Percentiles rank a stretch among this genome's conserved stretches.
phyloP scores from a whole-genome alignment of 1,140 invertebrate genomes.

The Dolichoris vasculosae region DNA sequence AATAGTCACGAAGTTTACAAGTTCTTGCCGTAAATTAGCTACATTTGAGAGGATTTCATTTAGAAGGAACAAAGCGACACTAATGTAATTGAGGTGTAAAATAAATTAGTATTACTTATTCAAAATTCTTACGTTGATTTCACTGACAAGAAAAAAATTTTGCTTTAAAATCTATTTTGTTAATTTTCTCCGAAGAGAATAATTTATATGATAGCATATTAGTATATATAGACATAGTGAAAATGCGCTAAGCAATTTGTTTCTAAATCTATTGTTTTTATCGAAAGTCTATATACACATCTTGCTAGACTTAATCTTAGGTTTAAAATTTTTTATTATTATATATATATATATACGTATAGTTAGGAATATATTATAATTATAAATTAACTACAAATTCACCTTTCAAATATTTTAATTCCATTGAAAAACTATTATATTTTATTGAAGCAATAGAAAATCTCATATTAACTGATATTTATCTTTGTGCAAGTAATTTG shows the following conservation, averaged over 20 bases:
- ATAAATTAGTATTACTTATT: slow-evolving; percentile 14
- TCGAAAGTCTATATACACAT: neutral
- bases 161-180: neutral
- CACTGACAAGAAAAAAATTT: neutral
- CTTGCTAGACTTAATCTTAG: no score
- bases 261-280: slow-evolving; percentile 10
- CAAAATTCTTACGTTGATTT: neutral
- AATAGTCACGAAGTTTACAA: neutral
- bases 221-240: neutral
- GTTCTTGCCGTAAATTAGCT: slow-evolving; percentile 18
- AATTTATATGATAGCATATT: slow-evolving; percentile 12
- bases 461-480: no score
- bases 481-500: no score
- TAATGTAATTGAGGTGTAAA: slow-evolving; percentile 20
- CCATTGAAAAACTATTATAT: no score
- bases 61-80: neutral
- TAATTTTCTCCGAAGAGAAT: slow-evolving; percentile 1
- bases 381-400: no score
- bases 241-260: neutral
- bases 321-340: no score
- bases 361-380: no score
- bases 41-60: slow-evolving; percentile 15
- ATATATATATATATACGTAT: no score
- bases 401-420: no score
- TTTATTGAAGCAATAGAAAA: no score